These are phyloP conservation scores for Microcebus lehilahytsara DNA, from an alignment of 2,113 vertebrate species.

Conservation along the genomic window DNA sequence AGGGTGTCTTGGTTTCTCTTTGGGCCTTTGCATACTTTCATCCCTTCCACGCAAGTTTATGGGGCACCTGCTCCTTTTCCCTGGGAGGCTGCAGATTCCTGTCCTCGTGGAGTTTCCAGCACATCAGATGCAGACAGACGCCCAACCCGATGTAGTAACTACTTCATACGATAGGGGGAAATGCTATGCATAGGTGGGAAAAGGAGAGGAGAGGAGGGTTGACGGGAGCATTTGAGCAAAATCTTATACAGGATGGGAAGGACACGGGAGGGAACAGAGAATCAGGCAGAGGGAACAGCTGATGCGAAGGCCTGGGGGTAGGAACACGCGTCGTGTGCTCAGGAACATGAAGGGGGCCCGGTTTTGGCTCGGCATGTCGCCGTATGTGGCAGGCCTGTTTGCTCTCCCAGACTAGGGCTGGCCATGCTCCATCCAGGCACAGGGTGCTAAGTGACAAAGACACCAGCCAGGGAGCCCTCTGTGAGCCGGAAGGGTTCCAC, in stretches of 20 bases:
- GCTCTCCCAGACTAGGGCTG: neutral
- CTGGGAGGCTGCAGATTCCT: neutral
- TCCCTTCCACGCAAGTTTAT: accelerated
- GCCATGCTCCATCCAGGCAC: too few relatives aligned
- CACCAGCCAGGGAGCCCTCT: neutral
- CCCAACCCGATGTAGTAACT: neutral
- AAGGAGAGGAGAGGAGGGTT: neutral
- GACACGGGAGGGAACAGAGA: neutral
- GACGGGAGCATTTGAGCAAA: neutral
- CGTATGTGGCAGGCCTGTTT: neutral
- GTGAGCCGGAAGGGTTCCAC: accelerated
- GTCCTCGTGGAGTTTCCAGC: neutral
- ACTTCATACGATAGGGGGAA: neutral
- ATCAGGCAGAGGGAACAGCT: neutral
- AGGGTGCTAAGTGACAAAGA: neutral
- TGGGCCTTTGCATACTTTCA: neutral
- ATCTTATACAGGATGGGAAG: neutral
- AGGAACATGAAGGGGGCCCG: neutral
- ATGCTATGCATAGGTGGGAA: neutral
- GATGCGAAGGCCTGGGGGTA: neutral
- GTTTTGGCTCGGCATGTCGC: neutral
- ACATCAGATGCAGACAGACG: neutral
- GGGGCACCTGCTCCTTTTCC: neutral
- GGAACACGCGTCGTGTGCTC: accelerated
- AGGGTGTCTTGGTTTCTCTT: neutral